These are phyloP conservation scores for Rhagologus leucostigma DNA, from an alignment of 2,113 vertebrate species.

Conservation along the genomic window DNA sequence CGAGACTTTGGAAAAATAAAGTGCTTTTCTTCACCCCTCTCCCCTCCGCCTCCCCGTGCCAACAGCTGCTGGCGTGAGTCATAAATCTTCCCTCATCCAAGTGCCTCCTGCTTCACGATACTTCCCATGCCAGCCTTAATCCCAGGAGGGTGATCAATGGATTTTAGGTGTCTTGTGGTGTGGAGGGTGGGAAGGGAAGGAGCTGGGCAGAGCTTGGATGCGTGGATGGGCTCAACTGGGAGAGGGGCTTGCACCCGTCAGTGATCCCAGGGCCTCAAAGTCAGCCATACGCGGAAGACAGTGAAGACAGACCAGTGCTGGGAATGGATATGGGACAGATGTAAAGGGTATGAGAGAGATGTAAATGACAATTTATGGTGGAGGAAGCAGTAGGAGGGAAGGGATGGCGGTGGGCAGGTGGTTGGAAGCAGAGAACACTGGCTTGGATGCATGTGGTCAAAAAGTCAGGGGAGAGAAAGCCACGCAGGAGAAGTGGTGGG, in stretches of 20 bases:
- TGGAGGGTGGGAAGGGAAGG: neutral
- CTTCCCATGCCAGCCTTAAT: neutral
- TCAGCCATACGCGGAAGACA: accelerated
- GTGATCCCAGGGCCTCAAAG: neutral
- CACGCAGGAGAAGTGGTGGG: neutral
- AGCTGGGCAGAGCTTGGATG: neutral
- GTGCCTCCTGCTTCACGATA: neutral
- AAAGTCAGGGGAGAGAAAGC: neutral
- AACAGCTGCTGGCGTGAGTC: constrained; percentile 19
- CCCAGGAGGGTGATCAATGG: neutral
- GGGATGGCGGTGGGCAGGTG: neutral
- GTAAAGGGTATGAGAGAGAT: neutral
- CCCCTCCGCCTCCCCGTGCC: neutral
- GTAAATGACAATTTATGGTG: neutral
- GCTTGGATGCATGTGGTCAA: neutral
- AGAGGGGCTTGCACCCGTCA: neutral
- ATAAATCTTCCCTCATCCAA: neutral
- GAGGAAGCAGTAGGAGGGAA: neutral
- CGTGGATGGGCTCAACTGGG: accelerated
- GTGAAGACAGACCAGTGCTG: neutral
- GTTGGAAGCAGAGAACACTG: neutral
- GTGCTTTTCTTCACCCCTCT: neutral
- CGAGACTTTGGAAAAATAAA: neutral
- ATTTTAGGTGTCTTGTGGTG: neutral
- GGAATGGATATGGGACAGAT: neutral